phyloP scores from a whole-genome alignment of 2,113 vertebrate species.

The Tyrannus savana region DNA sequence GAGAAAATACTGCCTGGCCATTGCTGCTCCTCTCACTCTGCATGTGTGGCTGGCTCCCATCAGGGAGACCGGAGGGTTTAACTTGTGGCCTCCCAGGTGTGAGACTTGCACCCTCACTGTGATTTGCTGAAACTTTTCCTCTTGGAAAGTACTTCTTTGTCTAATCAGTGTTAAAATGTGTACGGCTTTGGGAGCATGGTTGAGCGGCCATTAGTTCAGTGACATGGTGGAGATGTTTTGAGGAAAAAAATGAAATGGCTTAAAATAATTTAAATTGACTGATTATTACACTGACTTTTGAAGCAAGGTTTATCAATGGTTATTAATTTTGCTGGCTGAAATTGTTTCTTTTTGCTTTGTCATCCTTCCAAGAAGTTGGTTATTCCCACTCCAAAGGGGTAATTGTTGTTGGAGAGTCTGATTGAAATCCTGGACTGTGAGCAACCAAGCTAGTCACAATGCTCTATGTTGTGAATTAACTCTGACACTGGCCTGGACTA shows the following conservation, averaged over 20 bases:
- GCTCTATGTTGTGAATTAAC: not conserved
- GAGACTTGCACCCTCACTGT: not conserved
- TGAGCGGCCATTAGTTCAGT: not conserved
- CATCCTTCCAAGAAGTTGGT: not conserved
- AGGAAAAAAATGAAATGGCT: not conserved
- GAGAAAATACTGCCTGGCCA: too few species aligned
- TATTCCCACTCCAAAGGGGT: not conserved
- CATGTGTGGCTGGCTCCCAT: rapidly evolving
- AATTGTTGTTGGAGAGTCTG: not conserved
- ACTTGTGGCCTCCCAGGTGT: not conserved
- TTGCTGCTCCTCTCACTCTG: not conserved
- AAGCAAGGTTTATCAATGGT: not conserved
- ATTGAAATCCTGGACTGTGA: not conserved
- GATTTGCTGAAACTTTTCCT: not conserved
- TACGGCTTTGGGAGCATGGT: rapidly evolving
- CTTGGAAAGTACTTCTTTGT: not conserved
- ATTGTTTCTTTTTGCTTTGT: not conserved
- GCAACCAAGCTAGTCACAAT: not conserved
- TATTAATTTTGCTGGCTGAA: not conserved
- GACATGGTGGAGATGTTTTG: not conserved
- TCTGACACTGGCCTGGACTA: not conserved
- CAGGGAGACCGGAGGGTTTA: not conserved
- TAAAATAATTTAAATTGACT: not conserved
- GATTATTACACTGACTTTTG: not conserved
- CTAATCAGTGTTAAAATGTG: not conserved